These are phyloP conservation scores for Pampusana beccarii DNA, from an alignment of 2,113 vertebrate species.

Conservation along the genomic window DNA sequence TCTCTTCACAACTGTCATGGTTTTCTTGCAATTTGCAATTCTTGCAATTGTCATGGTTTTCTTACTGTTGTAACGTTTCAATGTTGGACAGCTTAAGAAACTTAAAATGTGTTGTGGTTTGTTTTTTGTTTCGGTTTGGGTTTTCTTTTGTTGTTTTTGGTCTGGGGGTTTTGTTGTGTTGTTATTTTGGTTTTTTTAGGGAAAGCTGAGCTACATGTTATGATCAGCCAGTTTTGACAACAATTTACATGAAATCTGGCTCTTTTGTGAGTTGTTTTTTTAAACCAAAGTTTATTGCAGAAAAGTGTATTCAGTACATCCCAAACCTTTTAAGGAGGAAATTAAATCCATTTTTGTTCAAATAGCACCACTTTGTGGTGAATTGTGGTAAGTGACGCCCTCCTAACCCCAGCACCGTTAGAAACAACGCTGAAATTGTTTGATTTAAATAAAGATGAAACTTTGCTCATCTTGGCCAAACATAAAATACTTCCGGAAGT, in stretches of 20 bases:
- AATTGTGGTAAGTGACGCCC: background rate
- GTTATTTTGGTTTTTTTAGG: accelerated
- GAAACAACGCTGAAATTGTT: background rate
- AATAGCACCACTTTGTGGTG: conserved; percentile 45
- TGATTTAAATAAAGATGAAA: background rate
- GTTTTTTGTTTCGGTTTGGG: no score
- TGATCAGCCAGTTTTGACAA: background rate
- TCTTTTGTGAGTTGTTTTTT: background rate
- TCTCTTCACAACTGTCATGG: background rate
- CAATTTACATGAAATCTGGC: background rate
- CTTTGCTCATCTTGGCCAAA: background rate
- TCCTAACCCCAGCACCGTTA: accelerated
- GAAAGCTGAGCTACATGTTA: background rate
- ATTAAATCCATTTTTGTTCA: background rate
- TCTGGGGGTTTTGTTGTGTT: no score
- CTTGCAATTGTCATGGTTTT: background rate
- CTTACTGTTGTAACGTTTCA: background rate
- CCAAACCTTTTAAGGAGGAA: no score
- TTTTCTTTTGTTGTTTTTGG: no score
- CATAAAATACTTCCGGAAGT: background rate
- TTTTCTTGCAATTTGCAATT: background rate
- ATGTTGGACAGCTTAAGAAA: background rate
- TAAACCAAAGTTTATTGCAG: background rate
- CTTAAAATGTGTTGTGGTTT: background rate
- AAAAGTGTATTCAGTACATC: background rate